phyloP scores from a whole-genome alignment of 2,888 invertebrate species.

The Brachyopa scutellaris region DNA sequence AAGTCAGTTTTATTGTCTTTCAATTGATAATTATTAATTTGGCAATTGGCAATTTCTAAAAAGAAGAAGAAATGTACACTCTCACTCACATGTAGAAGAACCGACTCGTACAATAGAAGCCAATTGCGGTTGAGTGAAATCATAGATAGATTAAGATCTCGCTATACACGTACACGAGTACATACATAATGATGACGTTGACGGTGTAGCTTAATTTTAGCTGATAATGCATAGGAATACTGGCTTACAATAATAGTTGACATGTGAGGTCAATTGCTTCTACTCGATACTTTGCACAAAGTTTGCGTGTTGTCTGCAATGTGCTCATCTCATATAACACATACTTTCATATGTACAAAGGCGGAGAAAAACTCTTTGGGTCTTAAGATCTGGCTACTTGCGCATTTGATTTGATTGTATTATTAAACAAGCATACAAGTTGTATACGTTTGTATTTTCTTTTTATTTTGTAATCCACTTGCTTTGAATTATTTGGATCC shows the following conservation, averaged over 20 bases:
- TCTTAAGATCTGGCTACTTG: conserved; percentile 22
- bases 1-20: conserved; percentile 55
- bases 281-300: conserved; percentile 42
- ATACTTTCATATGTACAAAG: too few relatives aligned
- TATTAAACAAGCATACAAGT: background rate
- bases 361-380: background rate
- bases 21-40: conserved; percentile 52
- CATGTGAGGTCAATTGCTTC: conserved; percentile 64
- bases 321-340: conserved; percentile 7
- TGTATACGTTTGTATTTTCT: background rate
- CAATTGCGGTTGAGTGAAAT: background rate
- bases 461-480: conserved; percentile 58
- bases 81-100: background rate
- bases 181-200: background rate
- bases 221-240: conserved; percentile 44
- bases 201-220: background rate
- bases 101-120: background rate
- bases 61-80: too few relatives aligned
- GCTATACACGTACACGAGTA: background rate
- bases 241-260: conserved; percentile 46
- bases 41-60: too few relatives aligned
- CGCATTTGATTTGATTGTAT: conserved; percentile 29
- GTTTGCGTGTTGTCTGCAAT: conserved; percentile 9
- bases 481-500: conserved; percentile 37
- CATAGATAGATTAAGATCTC: conserved; percentile 22